Conservation (phyloP, 2,888 invertebrate species). For the Pachydiplax longipennis region DNA sequence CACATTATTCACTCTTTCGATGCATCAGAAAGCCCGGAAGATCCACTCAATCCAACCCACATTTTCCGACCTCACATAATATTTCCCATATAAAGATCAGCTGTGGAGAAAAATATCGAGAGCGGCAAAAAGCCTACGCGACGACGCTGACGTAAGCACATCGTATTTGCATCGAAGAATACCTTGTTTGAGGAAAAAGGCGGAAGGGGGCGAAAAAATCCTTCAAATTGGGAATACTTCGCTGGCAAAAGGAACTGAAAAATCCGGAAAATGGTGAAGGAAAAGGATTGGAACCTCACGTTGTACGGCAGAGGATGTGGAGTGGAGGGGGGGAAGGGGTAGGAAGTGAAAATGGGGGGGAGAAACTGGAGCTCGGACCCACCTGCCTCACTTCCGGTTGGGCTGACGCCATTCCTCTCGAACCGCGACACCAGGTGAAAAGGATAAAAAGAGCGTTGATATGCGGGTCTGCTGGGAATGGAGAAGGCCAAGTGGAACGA, state of each 20-base stretch:
- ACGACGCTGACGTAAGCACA: background rate
- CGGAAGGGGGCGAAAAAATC: background rate
- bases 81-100: background rate
- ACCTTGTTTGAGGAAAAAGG: background rate
- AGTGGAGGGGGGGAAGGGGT: background rate
- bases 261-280: background rate
- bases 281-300: background rate
- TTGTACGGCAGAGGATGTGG: background rate
- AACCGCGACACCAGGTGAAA: background rate
- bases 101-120: background rate
- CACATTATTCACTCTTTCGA: too few species aligned
- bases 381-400: background rate
- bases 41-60: too few species aligned
- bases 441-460: background rate
- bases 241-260: background rate
- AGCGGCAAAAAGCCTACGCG: background rate
- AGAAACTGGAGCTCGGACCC: conserved; percentile 1
- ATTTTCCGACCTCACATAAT: too few species aligned
- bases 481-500: background rate
- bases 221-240: background rate
- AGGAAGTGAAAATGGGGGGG: background rate
- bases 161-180: background rate
- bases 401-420: background rate
- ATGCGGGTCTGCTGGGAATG: background rate
- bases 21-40: too few species aligned